These are phyloP conservation scores for Anser cygnoides DNA, from an alignment of 2,113 vertebrate genomes.

Conservation along the genomic window DNA sequence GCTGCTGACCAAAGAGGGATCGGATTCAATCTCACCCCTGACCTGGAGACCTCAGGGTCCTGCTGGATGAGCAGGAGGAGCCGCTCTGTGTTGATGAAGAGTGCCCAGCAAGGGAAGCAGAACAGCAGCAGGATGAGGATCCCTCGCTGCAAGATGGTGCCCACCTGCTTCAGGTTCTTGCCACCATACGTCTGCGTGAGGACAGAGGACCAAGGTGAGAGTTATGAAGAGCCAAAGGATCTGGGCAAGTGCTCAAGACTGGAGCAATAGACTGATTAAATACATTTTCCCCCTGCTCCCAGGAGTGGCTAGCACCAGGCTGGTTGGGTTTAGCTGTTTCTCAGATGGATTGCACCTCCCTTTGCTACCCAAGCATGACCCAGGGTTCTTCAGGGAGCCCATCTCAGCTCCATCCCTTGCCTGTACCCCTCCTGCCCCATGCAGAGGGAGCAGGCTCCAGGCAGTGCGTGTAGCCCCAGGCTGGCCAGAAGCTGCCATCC, in stretches of 20 bases:
- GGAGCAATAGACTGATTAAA: background rate
- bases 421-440: background rate
- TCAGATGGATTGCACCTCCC: background rate
- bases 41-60: slow-evolving; percentile 88
- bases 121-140: slow-evolving; percentile 85
- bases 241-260: background rate
- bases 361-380: background rate
- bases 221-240: background rate
- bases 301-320: background rate
- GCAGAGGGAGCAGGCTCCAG: background rate
- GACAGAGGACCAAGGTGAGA: background rate
- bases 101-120: slow-evolving; percentile 91
- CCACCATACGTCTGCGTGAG: slow-evolving; percentile 84
- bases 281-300: background rate
- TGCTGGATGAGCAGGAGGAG: slow-evolving; percentile 84
- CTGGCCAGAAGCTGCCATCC: background rate
- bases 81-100: slow-evolving; percentile 87
- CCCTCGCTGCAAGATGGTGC: slow-evolving; percentile 87
- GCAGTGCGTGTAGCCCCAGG: background rate
- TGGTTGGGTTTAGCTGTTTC: background rate
- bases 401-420: too few relatives aligned
- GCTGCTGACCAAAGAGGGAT: background rate
- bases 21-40: background rate
- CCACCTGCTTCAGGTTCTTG: slow-evolving; percentile 89
- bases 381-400: background rate